Percentiles rank a stretch among this genome's conserved stretches.
phyloP scores from a whole-genome alignment of 2,888 invertebrate species.

The Punctoribates punctum region DNA sequence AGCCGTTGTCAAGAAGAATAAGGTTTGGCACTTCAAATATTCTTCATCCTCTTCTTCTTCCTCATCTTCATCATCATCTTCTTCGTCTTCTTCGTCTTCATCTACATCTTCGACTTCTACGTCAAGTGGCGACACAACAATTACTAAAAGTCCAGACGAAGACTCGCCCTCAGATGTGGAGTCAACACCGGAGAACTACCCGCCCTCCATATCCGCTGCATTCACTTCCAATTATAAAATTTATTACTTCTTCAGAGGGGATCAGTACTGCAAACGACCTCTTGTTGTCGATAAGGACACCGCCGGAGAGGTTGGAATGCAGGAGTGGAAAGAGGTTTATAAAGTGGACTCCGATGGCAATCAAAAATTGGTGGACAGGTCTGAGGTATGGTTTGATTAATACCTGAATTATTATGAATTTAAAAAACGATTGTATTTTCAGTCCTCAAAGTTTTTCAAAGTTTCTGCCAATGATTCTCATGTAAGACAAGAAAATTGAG shows the following conservation, averaged over 20 bases:
- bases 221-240: neutral
- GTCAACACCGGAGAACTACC: neutral
- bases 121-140: neutral
- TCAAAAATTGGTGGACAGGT: neutral
- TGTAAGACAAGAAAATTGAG: neutral
- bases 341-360: neutral
- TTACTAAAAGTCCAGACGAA: neutral
- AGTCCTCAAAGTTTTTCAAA: neutral
- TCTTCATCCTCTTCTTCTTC: too few relatives aligned
- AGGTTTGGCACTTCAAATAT: neutral
- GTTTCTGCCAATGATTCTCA: neutral
- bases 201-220: neutral
- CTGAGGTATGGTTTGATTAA: neutral
- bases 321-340: neutral
- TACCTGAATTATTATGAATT: neutral
- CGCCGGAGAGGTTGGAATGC: neutral
- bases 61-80: too few relatives aligned
- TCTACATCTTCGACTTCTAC: too few relatives aligned
- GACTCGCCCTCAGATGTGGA: neutral
- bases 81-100: too few relatives aligned
- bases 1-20: neutral
- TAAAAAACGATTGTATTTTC: neutral
- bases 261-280: neutral
- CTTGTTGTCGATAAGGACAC: neutral
- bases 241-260: conserved; percentile 8